Base-by-base conservation (phyloP, 1,140 invertebrate genomes). In the Trinorchestia longiramus region DNA sequence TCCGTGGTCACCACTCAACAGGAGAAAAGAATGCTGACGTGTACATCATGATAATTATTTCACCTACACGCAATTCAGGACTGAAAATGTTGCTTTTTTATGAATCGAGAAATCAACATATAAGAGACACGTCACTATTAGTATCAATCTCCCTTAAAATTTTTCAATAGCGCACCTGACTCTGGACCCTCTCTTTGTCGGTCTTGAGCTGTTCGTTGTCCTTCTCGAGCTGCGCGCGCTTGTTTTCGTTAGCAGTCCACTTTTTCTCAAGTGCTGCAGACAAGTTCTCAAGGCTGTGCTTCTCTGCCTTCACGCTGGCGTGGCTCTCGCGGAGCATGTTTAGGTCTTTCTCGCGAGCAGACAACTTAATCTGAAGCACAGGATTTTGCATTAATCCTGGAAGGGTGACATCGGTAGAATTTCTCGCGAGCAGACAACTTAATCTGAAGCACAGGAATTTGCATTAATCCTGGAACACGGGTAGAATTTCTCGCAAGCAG, bases 191-290 rank as follows among this genome's bases (percentile, higher is more conserved):
- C 43, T 96, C 96, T 87, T 96, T 96, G 90, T 96, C 96, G 77
- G 95, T 44, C 0, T 77, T 96, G 17, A 96, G 92, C 95, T 96
- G 96, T n/a, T 96, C 96, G 47, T 96, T 96, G n/a, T 96, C 96
- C 40, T 96, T 96, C 88, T 96, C 96, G 42, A 96, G 96, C 57
- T 96, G 96, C 42, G 96, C 77, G 40, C 96, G 77, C 57, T 96
- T 95, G 47, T 96, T 90, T 57, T 96, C 96, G 62, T 96, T 96
- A 47, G 95, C 95, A 36, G 96, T 92, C 96, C 96, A 96, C 53
- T 96, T 96, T 90, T 96, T 96, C 95, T 96, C 96, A 40, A 96
- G 95, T n/a, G 96, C 96, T 44, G 96, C 87, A 36, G 96, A 96
- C 87, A 96, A 95, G 43, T 96, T 96, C 88, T 96, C 96, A 43